Percentiles rank a stretch among this genome's conserved stretches.
These are phyloP conservation scores for Gallinago nigripennis DNA, from an alignment of 2,797 vertebrate species.

Conservation along the genomic window DNA sequence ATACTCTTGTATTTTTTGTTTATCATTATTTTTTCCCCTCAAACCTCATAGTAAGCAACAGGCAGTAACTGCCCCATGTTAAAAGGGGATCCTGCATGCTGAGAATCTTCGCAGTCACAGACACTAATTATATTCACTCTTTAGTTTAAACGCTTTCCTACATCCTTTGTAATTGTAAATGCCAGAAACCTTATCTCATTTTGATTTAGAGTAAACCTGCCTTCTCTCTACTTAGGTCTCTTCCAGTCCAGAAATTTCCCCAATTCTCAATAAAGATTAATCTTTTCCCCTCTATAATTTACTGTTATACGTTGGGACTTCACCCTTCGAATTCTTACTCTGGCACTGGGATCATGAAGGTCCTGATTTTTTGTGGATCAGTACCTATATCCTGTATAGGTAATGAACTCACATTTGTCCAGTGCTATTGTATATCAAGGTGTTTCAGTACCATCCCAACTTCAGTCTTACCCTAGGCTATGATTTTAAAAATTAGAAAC, in stretches of 20 bases:
- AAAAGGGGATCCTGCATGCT: neutral
- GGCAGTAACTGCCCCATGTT: neutral
- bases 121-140: neutral
- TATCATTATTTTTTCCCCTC: neutral
- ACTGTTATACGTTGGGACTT: neutral
- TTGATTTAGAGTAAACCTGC: neutral
- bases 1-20: neutral
- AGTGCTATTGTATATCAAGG: neutral
- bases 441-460: neutral
- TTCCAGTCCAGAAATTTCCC: neutral
- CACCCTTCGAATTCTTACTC: neutral
- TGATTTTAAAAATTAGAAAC: neutral
- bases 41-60: neutral
- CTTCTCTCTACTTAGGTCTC: neutral
- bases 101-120: neutral
- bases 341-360: neutral
- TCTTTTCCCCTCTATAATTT: neutral
- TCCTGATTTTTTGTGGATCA: neutral
- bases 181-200: neutral
- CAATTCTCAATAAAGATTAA: neutral
- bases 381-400: neutral
- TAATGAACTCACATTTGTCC: neutral
- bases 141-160: neutral
- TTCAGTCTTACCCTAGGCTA: neutral
- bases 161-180: neutral